These are phyloP conservation scores for Corella eumyota DNA, from an alignment of 23 tunicate genomes.

Conservation along the genomic window DNA sequence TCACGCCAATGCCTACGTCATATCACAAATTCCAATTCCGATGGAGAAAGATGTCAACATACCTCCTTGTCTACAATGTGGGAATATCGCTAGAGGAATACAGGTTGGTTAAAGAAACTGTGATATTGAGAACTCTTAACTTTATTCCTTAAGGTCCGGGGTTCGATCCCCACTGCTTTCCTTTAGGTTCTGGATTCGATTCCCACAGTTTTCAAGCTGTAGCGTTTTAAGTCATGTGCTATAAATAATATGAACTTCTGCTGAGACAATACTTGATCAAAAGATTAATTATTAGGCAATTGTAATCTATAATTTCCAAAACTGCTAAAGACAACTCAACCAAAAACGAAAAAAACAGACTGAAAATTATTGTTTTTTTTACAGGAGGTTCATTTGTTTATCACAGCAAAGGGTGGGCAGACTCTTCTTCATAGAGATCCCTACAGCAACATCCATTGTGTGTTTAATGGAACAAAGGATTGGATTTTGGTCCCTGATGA, in stretches of 20 bases:
- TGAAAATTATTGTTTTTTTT: too few relatives aligned
- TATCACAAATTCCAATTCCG: conserved; percentile 35
- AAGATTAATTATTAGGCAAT: too few relatives aligned
- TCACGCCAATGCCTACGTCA: conserved; percentile 20
- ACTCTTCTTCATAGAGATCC: conserved; percentile 57
- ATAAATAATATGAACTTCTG: too few relatives aligned
- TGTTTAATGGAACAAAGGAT: conserved; percentile 57
- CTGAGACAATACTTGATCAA: too few relatives aligned
- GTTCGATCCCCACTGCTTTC: not conserved
- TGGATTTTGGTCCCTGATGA: conserved; percentile 33
- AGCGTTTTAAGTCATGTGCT: too few relatives aligned
- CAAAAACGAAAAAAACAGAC: too few relatives aligned
- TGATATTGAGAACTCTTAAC: not conserved
- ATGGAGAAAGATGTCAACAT: conserved; percentile 53
- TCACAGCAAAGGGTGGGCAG: conserved; percentile 45
- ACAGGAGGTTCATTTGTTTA: conserved; percentile 52
- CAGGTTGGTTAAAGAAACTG: conserved; percentile 44
- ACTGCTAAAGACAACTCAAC: too few relatives aligned
- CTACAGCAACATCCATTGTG: conserved; percentile 58
- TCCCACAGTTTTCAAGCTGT: too few relatives aligned
- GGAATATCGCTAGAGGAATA: conserved; percentile 29
- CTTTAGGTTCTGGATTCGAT: too few relatives aligned
- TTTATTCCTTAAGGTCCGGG: not conserved
- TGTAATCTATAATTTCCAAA: too few relatives aligned
- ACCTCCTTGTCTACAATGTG: conserved; percentile 57